Evolutionary conservation across 2,888 invertebrate species (phyloP).

Genomic region (Noctua janthe): DNA sequence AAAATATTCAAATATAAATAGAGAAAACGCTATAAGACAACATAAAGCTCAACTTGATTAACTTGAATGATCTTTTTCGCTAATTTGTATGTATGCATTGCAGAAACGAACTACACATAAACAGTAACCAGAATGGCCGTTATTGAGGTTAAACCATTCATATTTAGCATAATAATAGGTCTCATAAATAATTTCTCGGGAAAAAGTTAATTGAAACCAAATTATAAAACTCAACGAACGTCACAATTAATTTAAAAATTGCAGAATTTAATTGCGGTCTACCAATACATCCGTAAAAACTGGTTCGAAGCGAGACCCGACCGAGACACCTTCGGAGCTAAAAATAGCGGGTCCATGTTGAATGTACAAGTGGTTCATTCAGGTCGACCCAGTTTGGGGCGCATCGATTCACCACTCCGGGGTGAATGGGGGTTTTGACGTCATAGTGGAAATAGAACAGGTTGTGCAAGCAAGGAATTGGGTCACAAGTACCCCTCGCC

Average conservation of each 20-base stretch:
- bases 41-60: background rate
- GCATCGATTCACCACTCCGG: slow-evolving; percentile 87
- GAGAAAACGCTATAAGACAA: background rate
- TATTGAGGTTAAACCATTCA: slow-evolving; percentile 23
- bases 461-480: slow-evolving; percentile 83
- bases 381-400: slow-evolving; percentile 85
- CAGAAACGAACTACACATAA: slow-evolving; percentile 2
- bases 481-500: slow-evolving; percentile 81
- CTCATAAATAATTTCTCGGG: slow-evolving; percentile 41
- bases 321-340: slow-evolving; percentile 77
- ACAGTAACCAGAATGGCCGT: slow-evolving; percentile 3
- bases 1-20: background rate
- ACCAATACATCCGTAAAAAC: slow-evolving; percentile 77
- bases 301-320: slow-evolving; percentile 75
- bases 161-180: slow-evolving; percentile 46
- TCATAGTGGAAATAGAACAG: slow-evolving; percentile 86
- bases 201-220: slow-evolving; percentile 62
- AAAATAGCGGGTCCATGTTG: slow-evolving; percentile 82
- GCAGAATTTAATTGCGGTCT: slow-evolving; percentile 74
- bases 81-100: slow-evolving; percentile 15
- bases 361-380: slow-evolving; percentile 86
- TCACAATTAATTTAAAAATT: slow-evolving; percentile 69
- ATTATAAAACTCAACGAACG: slow-evolving; percentile 66
- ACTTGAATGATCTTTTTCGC: slow-evolving; percentile 3
- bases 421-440: slow-evolving; percentile 88